A percentile compares a stretch with the other conserved stretches of the same genome.
Conservation (phyloP, 2,113 vertebrate genomes). For the Dipodomys stephensi region DNA sequence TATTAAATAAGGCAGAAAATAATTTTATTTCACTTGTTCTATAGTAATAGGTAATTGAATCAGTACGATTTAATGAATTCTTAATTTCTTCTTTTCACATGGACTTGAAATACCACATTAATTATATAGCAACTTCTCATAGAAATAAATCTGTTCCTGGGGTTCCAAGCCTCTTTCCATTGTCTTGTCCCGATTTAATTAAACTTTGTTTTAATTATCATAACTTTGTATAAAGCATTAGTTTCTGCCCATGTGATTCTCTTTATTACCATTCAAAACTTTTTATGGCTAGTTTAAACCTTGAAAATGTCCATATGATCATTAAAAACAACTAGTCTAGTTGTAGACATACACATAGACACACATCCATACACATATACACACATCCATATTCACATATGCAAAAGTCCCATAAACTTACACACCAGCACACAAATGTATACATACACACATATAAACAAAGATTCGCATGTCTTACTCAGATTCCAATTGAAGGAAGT, state of each 20-base stretch:
- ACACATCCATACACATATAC: no score
- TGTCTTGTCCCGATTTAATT: not conserved
- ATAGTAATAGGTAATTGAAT: not conserved
- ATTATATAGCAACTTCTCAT: not conserved
- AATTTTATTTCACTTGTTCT: not conserved
- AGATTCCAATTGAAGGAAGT: no score
- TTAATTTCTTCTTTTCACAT: not conserved
- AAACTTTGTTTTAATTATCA: not conserved
- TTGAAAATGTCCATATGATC: not conserved
- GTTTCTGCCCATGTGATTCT: not conserved
- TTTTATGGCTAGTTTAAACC: not conserved
- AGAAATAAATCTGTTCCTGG: not conserved
- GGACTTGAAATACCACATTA: not conserved
- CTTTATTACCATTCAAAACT: not conserved
- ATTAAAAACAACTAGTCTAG: not conserved
- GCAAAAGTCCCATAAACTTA: no score
- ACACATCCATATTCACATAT: no score
- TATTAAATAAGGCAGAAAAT: not conserved
- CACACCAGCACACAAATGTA: no score
- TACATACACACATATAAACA: no score
- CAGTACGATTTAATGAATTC: not conserved
- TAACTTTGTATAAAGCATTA: not conserved
- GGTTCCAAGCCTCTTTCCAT: not conserved
- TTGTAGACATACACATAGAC: not conserved
- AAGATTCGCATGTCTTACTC: no score